Evolutionary conservation across 2,888 invertebrate species (phyloP), one percentile per base, ranked within the genome.

Genomic region (Megaustenia siamemsis): DNA sequence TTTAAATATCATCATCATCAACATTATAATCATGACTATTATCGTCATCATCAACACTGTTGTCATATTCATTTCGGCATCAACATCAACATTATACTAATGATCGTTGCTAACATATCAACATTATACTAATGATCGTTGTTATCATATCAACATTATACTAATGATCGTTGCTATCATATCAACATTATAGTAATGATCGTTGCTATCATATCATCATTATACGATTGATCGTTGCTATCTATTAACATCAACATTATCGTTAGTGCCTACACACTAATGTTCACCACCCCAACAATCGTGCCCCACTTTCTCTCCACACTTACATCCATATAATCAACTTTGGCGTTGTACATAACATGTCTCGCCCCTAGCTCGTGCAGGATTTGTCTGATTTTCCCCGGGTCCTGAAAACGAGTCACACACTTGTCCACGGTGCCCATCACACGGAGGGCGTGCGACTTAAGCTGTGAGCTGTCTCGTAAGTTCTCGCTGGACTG

Each of bases 371-470:
- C 95, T 15, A 95, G 92, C 32, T 95, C 95, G 66, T 93, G 92
- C n/a, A 95, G 91, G 73, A 95, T 91, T 40, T 93, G 93, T 79
- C 94, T 93, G 90, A 95, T 89, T 88, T 95, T 95, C 63, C 94
- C 94, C 0, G 94, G 94, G 82, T 95, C 95, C 83, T 95, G 92
- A 15, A 95, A 92, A 82, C 95, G 92, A 12, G 94, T 93, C 24
- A 95, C 94, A 76, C 95, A 95, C 90, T 95, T 95, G 89, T 95
- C 95, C 24, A 95, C 95, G 85, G 95, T 95, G 6, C 94, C 94
- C 95, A 95, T 95, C 63, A 95, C 95, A 84, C 95, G 93, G 45
- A 95, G 92, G 1, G 95, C 95, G 89, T 95, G 95, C 2, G 94
- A 94, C 82, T 94, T 90, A 8, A 95, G 92, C 88, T 95, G 94